Evolutionary conservation across 37 sponge, comb jelly and placozoan species (phyloP).

Genomic region (Bolinopsis microptera): DNA sequence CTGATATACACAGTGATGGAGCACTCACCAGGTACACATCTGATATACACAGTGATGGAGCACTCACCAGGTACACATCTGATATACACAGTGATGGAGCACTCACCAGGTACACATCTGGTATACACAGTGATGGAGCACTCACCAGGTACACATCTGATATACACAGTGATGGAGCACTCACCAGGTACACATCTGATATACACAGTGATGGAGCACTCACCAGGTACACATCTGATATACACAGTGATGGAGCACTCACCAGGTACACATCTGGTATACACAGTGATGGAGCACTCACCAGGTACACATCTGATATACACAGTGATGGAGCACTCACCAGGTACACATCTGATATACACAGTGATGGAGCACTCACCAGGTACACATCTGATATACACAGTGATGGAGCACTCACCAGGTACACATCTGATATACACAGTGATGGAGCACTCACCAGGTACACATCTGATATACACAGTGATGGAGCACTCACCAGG

Average conservation of each 20-base stretch:
- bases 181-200: conserved; percentile 19
- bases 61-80: conserved; percentile 12
- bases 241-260: no score
- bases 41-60: no score
- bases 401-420: no score
- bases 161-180: no score
- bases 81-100: no score
- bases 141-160: conserved; percentile 21
- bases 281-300: no score
- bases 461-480: conserved; percentile 38
- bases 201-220: no score
- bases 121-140: no score
- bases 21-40: conserved; percentile 23
- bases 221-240: conserved; percentile 27
- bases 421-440: conserved; percentile 42
- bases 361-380: no score
- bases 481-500: conserved; percentile 12
- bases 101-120: conserved; percentile 18
- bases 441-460: no score
- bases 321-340: no score
- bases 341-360: conserved; percentile 35
- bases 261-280: conserved; percentile 30
- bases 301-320: conserved; percentile 30
- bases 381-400: conserved; percentile 30
- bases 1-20: no score